phyloP scores from a whole-genome alignment of 2,888 invertebrate genomes.

The Cheilosia soror region DNA sequence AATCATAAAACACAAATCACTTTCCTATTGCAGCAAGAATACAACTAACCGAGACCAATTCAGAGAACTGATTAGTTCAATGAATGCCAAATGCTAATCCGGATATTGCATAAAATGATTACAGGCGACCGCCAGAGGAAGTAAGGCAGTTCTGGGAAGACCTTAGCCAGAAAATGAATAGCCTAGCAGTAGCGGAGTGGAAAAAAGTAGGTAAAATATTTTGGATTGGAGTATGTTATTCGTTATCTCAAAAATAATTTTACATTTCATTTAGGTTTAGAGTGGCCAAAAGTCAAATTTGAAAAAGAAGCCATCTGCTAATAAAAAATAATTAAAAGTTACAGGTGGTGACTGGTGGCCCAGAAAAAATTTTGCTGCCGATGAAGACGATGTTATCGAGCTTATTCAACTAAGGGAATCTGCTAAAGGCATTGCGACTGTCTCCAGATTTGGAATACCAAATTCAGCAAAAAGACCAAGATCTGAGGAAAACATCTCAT shows the following conservation, averaged over 20 bases:
- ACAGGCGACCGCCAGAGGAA: conserved; percentile 8
- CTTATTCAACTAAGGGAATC: too few species aligned
- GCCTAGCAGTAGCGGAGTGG: conserved; percentile 4
- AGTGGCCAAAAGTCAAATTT: not conserved
- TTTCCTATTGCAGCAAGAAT: not conserved
- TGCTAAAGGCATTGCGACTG: too few species aligned
- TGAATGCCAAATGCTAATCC: not conserved
- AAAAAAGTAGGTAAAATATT: not conserved
- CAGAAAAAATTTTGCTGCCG: too few species aligned
- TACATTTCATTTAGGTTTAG: not conserved
- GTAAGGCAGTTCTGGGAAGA: conserved; percentile 5
- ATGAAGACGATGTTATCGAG: too few species aligned
- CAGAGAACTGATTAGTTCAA: not conserved
- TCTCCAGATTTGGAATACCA: too few species aligned
- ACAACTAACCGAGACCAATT: not conserved
- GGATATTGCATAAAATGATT: not conserved
- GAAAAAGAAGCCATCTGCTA: not conserved
- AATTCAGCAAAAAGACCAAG: too few species aligned
- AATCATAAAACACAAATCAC: too few species aligned
- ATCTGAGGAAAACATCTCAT: too few species aligned
- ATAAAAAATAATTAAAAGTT: not conserved
- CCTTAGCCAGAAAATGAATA: not conserved
- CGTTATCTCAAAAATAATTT: not conserved
- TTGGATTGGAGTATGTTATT: not conserved
- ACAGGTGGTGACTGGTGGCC: too few species aligned